Percentiles rank a stretch among this genome's conserved stretches.
phyloP scores from a whole-genome alignment of 2,888 invertebrate genomes.

The Drosophila villosipedis region DNA sequence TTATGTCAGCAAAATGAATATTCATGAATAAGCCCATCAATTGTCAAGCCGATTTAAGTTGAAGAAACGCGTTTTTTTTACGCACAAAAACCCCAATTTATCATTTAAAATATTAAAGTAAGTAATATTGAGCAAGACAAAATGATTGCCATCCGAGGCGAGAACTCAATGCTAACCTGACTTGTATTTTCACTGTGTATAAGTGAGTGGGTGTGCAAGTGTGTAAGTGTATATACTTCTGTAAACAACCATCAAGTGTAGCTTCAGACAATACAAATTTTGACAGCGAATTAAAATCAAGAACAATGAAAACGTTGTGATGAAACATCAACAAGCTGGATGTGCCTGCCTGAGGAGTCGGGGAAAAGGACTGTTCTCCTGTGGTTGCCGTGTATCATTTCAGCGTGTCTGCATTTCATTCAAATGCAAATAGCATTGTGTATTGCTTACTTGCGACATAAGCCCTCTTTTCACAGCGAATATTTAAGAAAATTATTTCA shows the following conservation, averaged over 20 bases:
- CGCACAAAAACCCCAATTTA: constrained; percentile 41
- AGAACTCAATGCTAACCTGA: neutral
- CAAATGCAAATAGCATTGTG: constrained; percentile 5
- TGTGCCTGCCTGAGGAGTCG: no score
- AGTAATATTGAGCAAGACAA: neutral
- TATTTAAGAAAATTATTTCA: no score
- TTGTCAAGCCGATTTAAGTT: constrained; percentile 7
- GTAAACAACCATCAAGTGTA: constrained; percentile 41
- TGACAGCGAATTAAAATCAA: constrained; percentile 64
- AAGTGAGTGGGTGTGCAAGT: neutral
- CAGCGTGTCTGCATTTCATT: constrained; percentile 5
- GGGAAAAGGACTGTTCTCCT: neutral
- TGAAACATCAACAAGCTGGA: constrained; percentile 50
- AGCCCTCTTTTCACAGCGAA: neutral
- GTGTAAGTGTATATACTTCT: neutral
- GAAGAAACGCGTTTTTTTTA: neutral
- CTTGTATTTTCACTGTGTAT: neutral
- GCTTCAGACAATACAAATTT: constrained; percentile 45
- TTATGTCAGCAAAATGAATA: neutral
- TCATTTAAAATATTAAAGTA: constrained; percentile 36
- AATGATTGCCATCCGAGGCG: neutral
- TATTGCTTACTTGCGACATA: neutral
- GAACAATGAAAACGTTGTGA: constrained; percentile 43
- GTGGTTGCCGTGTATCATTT: neutral
- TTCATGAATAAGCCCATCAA: constrained; percentile 22